Evolutionary conservation across 1,140 invertebrate species (phyloP), one percentile per base, ranked within the genome.

Genomic region (Drosophila ananassae): DNA sequence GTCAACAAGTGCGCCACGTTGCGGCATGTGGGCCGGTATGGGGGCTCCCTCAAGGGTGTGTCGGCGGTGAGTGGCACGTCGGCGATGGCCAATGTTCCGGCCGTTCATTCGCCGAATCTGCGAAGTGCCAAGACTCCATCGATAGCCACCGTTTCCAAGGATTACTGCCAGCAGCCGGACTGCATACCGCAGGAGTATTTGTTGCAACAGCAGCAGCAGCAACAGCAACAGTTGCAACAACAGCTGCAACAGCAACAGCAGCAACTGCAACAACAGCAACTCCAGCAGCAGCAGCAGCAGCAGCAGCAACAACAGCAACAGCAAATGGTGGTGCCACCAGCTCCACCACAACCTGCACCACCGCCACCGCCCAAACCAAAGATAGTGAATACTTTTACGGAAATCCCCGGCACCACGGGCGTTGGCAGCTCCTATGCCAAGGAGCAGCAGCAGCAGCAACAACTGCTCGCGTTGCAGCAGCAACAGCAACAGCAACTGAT

Each of bases 41-140:
- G 91, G 77, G 60, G 94, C 92, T 71, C 94, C 80, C 48, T 94
- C 76, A 94, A 89, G 73, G 87, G 83, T 8, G 80, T 89, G 9
- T 81, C 84, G 9, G 78, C 82, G 1, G 63, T 67, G n/a, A 67
- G 44, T 48, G 58, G 47, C 47, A 12, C 47, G 2, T 17, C 37
- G 10, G 48, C 32, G 9, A 9, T 51, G 37, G 54, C 69, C 3
- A 44, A 17, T 44, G 73, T 80, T 17, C 90, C 84, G 21, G 81
- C 84, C 1, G 34, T 67, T 0, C 63, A 67, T 50, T 91, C 84
- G 34, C 90, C 91, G 3, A 91, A 91, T 58, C 60, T 92, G 52
- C 89, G 91, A 41, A 92, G 81, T 55, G 87, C 91, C 44, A 89
- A 90, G 44, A 90, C 90, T 39, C 91, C 91, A 9, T 91, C 82